Percentiles rank a stretch among this genome's conserved stretches.
Conservation (phyloP, 37 sponge, comb jelly and placozoan species). For the Beroe ovata region DNA sequence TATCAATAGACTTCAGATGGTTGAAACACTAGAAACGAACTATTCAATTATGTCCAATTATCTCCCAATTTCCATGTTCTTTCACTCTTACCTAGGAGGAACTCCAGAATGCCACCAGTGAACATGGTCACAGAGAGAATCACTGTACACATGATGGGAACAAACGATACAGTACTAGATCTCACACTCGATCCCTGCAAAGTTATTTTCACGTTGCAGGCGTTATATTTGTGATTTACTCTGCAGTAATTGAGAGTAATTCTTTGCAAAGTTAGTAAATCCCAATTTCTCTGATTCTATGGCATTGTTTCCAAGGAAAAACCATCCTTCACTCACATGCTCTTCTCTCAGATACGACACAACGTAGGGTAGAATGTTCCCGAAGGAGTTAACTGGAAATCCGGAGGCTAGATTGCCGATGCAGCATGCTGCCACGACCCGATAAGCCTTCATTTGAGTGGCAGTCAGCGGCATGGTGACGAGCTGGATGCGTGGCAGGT, state of each 20-base stretch:
- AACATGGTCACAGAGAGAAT: conserved; percentile 63
- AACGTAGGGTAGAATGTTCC: conserved; percentile 31
- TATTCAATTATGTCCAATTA: too few species aligned
- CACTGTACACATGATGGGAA: conserved; percentile 60
- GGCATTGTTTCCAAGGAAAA: too few species aligned
- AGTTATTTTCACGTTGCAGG: background rate
- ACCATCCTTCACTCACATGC: conserved; percentile 49
- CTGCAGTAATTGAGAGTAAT: too few species aligned
- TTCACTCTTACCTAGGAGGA: conserved; percentile 32
- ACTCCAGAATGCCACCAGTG: conserved; percentile 33
- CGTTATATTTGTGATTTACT: too few species aligned
- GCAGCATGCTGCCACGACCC: conserved; percentile 43
- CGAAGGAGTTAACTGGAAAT: conserved; percentile 62
- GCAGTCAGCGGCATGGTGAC: conserved; percentile 24
- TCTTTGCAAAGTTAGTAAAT: too few species aligned
- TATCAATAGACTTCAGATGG: background rate
- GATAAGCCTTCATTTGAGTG: conserved; percentile 1
- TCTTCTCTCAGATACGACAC: conserved; percentile 41
- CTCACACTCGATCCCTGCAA: conserved; percentile 14
- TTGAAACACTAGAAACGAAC: too few species aligned
- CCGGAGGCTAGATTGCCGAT: conserved; percentile 57
- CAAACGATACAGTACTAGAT: conserved; percentile 29
- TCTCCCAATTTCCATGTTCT: too few species aligned
- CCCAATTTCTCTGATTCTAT: too few species aligned
- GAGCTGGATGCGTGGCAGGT: too few species aligned